Evolutionary conservation across 2,888 invertebrate species (phyloP).

Genomic region (Pachycephus smyrnensis): DNA sequence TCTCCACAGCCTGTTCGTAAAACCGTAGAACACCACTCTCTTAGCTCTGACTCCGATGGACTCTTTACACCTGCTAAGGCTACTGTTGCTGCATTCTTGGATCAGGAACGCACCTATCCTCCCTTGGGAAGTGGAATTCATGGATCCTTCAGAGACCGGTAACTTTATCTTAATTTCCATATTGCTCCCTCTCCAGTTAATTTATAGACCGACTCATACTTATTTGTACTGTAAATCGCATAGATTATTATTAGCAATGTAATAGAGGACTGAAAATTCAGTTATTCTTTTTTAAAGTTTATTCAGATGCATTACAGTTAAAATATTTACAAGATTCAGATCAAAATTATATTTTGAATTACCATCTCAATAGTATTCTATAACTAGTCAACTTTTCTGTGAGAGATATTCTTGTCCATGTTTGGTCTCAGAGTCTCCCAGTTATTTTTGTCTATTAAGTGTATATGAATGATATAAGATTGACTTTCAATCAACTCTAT

Average conservation of each 20-base stretch:
- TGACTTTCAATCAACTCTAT: background rate
- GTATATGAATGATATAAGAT: background rate
- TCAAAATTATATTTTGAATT: background rate
- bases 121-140: conserved; percentile 48
- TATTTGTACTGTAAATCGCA: background rate
- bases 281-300: background rate
- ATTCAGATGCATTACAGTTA: background rate
- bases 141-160: conserved; percentile 62
- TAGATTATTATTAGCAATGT: background rate
- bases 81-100: conserved; percentile 53
- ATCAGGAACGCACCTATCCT: conserved; percentile 53
- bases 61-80: conserved; percentile 76
- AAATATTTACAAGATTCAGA: background rate
- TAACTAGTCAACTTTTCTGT: background rate
- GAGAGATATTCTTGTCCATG: background rate
- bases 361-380: background rate
- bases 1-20: conserved; percentile 30
- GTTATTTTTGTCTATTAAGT: background rate
- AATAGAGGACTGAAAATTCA: background rate
- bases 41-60: conserved; percentile 83
- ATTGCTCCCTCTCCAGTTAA: background rate
- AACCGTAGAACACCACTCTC: conserved; percentile 70
- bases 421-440: background rate
- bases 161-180: conserved; percentile 22
- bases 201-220: background rate